A percentile compares a stretch with the other conserved stretches of the same genome.
Evolutionary conservation across 2,888 invertebrate genomes (phyloP).

Genomic region (Ennomos fuscantarius): DNA sequence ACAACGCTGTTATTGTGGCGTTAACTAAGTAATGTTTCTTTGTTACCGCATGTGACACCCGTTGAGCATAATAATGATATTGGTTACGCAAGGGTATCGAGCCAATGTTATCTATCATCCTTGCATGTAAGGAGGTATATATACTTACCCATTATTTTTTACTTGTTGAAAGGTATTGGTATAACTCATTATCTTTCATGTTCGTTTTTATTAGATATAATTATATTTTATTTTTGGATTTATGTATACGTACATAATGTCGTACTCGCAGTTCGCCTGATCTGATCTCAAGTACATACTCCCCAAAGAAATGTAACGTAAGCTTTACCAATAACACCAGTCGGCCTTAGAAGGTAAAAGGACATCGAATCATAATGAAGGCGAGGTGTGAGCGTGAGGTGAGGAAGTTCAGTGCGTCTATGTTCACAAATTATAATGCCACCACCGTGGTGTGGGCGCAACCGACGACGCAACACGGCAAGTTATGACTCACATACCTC

Average conservation of each 20-base stretch:
- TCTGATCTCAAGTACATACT: no score
- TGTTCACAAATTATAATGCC: slow-evolving; percentile 30
- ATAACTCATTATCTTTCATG: no score
- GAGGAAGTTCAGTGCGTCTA: slow-evolving; percentile 46
- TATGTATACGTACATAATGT: no score
- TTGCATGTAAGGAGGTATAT: slow-evolving; percentile 23
- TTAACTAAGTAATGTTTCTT: slow-evolving; percentile 47
- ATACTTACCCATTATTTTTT: not conserved
- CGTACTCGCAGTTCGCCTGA: no score
- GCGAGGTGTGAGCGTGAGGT: slow-evolving; percentile 51
- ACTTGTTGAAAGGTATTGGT: not conserved
- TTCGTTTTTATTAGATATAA: no score
- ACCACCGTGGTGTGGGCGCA: slow-evolving; percentile 34
- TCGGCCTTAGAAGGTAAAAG: slow-evolving; percentile 56
- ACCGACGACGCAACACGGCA: slow-evolving; percentile 39
- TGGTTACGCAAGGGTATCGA: slow-evolving; percentile 56
- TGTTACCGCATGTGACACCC: slow-evolving; percentile 53
- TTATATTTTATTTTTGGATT: no score
- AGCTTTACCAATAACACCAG: slow-evolving; percentile 44
- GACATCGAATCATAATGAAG: slow-evolving; percentile 52
- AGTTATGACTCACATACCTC: slow-evolving; percentile 34
- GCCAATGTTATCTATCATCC: slow-evolving; percentile 48
- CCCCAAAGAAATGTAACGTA: slow-evolving; percentile 1
- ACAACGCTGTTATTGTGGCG: slow-evolving; percentile 24
- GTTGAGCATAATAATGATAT: slow-evolving; percentile 59